Evolutionary conservation across 2,888 invertebrate species (phyloP), one percentile per base, ranked within the genome.

Genomic region (Ceramica pisi): DNA sequence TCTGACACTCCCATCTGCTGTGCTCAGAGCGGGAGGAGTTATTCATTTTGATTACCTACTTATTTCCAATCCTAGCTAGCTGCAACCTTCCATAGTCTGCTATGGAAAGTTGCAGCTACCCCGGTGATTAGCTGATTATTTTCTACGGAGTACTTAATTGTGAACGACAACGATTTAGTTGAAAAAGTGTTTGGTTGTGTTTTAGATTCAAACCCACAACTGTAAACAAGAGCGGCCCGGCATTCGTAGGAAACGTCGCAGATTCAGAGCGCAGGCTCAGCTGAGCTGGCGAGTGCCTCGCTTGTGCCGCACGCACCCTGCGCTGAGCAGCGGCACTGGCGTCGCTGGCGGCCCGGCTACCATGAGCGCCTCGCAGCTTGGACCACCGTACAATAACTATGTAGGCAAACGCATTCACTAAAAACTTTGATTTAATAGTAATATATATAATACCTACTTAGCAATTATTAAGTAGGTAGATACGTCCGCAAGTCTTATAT

Each of bases 281-380:
- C 57, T 72, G 38, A 78, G 66, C 59, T 83, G 85, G 77, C 86
- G 79, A 44, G 86, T 88, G 71, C 88, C 91, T 57, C 90, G 90
- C 21, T 82, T 85, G 26, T 90, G 90, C 70, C 88, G 86, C 55
- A 88, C 88, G 31, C 80, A 80, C 66, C 87, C 85, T 77, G 44
- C 75, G 23, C 69, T 82, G 62, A 38, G 71, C 48, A 65, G 75
- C 19, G 44, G 71, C 21, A 31, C 67, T 26, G 55, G 73, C n/a
- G 19, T 62, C 10, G 35, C 67, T 26, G 55, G 73, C n/a, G n/a
- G 65, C 10, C 46, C 16, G 41, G 44, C n/a, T 46, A 46, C 35
- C 14, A 53, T 26, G 48, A 38, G 8, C 51, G 55, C 46, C 19
- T 56, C 62, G 38, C 62, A 63, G 35, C 65, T 44, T 31, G 31